Evolutionary conservation across 2,797 vertebrate species (phyloP).

Genomic region (Periophthalmus magnuspinnatus): DNA sequence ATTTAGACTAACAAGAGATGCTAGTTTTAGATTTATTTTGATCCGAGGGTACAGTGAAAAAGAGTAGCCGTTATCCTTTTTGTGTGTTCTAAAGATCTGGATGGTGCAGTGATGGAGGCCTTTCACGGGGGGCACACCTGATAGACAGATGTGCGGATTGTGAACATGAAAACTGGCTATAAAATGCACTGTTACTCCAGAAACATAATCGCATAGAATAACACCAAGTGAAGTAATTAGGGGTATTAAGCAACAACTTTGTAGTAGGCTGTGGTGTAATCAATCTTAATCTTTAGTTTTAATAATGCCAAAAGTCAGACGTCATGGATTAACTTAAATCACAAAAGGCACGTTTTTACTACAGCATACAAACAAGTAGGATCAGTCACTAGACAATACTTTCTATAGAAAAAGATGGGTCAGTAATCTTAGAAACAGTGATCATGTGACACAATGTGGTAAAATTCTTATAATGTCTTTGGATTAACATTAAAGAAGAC

Average conservation of each 20-base stretch:
- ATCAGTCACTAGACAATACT: neutral
- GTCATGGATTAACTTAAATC: neutral
- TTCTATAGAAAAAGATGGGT: neutral
- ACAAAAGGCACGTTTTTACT: neutral
- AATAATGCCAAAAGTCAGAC: conserved; percentile 6
- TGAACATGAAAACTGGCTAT: neutral
- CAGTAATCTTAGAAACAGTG: neutral
- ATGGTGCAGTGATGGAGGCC: conserved; percentile 48
- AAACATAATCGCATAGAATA: conserved; percentile 8
- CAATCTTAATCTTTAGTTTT: conserved; percentile 6
- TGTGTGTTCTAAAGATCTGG: conserved; percentile 34
- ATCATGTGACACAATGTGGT: neutral
- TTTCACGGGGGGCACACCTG: conserved; percentile 51
- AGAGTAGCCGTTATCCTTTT: conserved; percentile 28
- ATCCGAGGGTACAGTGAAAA: conserved; percentile 30
- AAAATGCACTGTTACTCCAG: conserved; percentile 23
- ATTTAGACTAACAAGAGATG: conserved; percentile 13
- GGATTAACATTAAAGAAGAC: no score
- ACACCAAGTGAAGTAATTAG: conserved; percentile 2
- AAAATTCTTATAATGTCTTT: neutral
- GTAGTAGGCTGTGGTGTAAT: neutral
- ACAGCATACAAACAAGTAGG: neutral
- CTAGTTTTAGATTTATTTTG: conserved; percentile 31
- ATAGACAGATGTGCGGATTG: conserved; percentile 54
- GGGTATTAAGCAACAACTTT: conserved; percentile 1